Base-by-base conservation (phyloP, 2,113 vertebrate species). In the Axis porcinus region DNA sequence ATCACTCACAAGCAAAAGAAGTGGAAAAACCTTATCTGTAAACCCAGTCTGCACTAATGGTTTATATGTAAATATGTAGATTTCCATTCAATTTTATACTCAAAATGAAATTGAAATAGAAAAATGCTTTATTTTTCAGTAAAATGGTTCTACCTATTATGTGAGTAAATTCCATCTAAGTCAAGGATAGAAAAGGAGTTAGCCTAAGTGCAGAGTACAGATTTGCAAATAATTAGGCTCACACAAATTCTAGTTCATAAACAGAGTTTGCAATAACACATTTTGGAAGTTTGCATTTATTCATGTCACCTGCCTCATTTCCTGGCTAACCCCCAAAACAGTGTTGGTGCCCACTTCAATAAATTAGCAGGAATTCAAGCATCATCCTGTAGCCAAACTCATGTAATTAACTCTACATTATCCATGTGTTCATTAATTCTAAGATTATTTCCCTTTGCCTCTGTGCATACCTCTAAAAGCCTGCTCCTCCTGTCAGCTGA, bases 11-110 rank as follows among this genome's bases (percentile, higher is more conserved):
- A 96, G 85, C 76, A 94, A 97, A 92, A 89, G n/a, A 91, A 95
- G 62, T 93, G 45, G 60, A 43, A 93, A 98, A 97, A 67, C 92
- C 97, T 97, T 97, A 89, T 94, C 86, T 96, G 86, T 86, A 98
- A 97, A 95, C 78, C 23, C 57, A 94, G 86, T 93, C 55, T 93
- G 64, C 62, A 94, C 30, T 97, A 97, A 97, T 97, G 91, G 82
- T 86, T 93, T 54, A 74, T 67, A 81, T 81, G 78, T 94, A 95
- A 96, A 97, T 97, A 97, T 96, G 86, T 86, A 97, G 81, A 97
- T 98, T 97, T 96, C 30, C 76, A 83, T 96, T 97, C 87, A 94
- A 58, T 97, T 97, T 97, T 89, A 94, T 94, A 91, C 3, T 14
- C 50, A 33, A 96, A 89, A 83, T 95, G 79, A 98, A 88, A 98